Percentiles rank a stretch among this genome's conserved stretches.
phyloP scores from a whole-genome alignment of 2,797 vertebrate genomes.

The Xenops minutus region DNA sequence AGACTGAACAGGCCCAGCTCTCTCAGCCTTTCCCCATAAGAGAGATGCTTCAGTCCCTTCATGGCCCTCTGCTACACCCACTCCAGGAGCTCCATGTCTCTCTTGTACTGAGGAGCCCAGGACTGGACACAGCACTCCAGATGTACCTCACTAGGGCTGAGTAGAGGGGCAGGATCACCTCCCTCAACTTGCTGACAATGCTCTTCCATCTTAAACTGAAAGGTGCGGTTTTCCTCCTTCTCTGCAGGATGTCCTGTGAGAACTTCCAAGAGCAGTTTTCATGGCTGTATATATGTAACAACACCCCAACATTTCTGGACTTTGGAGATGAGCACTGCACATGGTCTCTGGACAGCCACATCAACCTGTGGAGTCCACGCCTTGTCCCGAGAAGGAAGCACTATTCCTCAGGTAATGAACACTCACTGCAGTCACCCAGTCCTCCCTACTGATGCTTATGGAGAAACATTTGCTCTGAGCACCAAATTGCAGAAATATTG shows the following conservation, averaged over 20 bases:
- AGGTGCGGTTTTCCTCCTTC: neutral
- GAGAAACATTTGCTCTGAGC: neutral
- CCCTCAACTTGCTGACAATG: neutral
- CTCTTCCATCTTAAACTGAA: neutral
- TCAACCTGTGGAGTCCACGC: neutral
- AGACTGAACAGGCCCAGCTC: neutral
- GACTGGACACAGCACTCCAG: neutral
- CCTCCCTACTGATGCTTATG: neutral
- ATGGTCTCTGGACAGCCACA: constrained; percentile 52
- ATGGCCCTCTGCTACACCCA: accelerated
- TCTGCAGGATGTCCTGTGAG: constrained; percentile 74
- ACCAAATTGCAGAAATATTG: neutral
- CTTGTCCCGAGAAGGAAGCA: neutral
- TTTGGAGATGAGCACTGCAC: neutral
- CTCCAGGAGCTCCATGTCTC: neutral
- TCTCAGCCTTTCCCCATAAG: neutral
- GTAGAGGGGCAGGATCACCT: neutral
- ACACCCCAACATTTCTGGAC: constrained; percentile 59
- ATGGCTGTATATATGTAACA: constrained; percentile 67
- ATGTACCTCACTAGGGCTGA: neutral
- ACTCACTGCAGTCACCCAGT: neutral
- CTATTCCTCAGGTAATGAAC: neutral
- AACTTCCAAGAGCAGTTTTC: constrained; percentile 73
- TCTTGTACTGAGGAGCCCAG: neutral
- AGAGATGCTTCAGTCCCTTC: neutral